Percentiles rank a stretch among this genome's conserved stretches.
Evolutionary conservation across 2,113 vertebrate genomes (phyloP).

Genomic region (Cisticola juncidis): DNA sequence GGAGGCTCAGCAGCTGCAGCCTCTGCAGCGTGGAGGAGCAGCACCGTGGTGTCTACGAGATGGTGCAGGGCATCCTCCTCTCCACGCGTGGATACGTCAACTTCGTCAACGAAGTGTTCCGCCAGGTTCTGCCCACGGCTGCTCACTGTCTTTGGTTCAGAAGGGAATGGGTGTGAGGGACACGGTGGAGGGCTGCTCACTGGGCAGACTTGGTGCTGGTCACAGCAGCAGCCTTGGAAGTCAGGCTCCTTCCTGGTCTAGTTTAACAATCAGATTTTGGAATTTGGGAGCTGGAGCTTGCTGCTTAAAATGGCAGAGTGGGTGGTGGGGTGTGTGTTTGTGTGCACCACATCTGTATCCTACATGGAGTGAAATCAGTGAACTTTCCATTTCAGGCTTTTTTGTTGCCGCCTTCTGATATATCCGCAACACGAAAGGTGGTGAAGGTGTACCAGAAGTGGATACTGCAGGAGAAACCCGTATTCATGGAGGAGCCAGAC

Average conservation of each 20-base stretch:
- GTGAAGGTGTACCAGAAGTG: constrained; percentile 96
- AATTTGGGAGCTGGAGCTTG: neutral
- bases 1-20: constrained; percentile 88
- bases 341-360: too few species aligned
- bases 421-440: constrained; percentile 90
- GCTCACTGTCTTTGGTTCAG: fast-evolving
- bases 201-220: too few species aligned
- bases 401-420: constrained; percentile 90
- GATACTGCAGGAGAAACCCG: constrained; percentile 91
- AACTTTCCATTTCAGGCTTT: constrained; percentile 84
- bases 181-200: fast-evolving
- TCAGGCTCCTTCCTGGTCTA: neutral
- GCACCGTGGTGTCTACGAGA: constrained; percentile 86
- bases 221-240: neutral
- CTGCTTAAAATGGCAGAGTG: fast-evolving
- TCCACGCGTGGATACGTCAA: constrained; percentile 95
- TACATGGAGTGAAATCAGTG: fast-evolving
- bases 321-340: too few species aligned
- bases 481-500: constrained; percentile 94
- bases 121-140: constrained; percentile 76
- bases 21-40: constrained; percentile 96
- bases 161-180: fast-evolving
- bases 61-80: constrained; percentile 91
- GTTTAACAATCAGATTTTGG: fast-evolving
- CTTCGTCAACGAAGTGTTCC: constrained; percentile 97